phyloP scores from a whole-genome alignment of 1,140 invertebrate species.

The Lordiphosa clarofinis region DNA sequence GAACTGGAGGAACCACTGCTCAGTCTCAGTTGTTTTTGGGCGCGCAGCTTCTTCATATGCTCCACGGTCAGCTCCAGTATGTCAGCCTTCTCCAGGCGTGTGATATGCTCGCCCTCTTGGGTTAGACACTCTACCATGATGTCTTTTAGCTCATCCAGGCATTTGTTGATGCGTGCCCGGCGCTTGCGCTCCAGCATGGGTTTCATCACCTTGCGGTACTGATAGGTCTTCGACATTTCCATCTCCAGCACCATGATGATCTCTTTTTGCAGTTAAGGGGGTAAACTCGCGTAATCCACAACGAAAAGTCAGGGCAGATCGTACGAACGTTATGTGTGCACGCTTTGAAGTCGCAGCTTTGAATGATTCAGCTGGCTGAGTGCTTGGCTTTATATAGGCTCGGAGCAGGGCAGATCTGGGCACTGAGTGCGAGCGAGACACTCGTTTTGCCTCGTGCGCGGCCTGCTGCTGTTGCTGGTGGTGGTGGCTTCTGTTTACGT shows the following conservation, averaged over 20 bases:
- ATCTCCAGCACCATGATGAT: constrained; percentile 74
- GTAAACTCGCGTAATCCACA: constrained; percentile 65
- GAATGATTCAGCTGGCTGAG: constrained; percentile 67
- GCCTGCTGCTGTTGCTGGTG: constrained; percentile 39
- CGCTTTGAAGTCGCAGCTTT: constrained; percentile 58
- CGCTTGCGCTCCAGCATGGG: constrained; percentile 92
- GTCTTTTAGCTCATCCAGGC: constrained; percentile 91
- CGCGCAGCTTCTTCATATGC: constrained; percentile 88
- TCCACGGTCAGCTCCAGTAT: constrained; percentile 94
- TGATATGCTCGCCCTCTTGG: constrained; percentile 88
- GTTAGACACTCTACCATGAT: constrained; percentile 83
- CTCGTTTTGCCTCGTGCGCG: constrained; percentile 71
- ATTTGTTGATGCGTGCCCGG: constrained; percentile 93
- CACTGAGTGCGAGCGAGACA: constrained; percentile 54
- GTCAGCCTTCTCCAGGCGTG: constrained; percentile 94
- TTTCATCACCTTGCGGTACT: constrained; percentile 86
- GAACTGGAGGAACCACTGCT: constrained; percentile 21
- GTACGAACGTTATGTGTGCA: constrained; percentile 28
- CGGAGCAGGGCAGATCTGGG: constrained; percentile 11
- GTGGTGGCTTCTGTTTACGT: constrained; percentile 67
- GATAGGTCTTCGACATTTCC: constrained; percentile 82
- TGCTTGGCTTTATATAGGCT: constrained; percentile 69
- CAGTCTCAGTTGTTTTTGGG: constrained; percentile 82
- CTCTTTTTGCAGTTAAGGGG: background rate
- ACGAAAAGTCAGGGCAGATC: background rate